Percentiles rank a stretch among this genome's conserved stretches.
Conservation (phyloP, 2,113 vertebrate genomes). For the Siniperca knerii region DNA sequence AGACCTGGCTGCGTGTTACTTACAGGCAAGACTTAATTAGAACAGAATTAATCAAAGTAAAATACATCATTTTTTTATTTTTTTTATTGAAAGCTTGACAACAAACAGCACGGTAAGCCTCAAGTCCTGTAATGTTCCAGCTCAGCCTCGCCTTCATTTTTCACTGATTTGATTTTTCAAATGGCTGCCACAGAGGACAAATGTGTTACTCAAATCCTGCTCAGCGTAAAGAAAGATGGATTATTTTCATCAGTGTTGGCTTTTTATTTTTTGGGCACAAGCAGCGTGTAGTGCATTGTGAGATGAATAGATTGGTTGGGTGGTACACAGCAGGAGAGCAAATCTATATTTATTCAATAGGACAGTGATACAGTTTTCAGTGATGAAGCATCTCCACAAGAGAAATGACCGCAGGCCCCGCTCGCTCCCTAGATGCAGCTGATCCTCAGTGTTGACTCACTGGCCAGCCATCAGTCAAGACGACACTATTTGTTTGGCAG, state of each 20-base stretch:
- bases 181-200: constrained; percentile 3
- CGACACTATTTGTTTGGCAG: background rate
- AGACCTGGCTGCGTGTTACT: background rate
- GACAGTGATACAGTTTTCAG: constrained; percentile 11
- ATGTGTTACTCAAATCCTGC: constrained; percentile 18
- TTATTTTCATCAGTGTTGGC: constrained; percentile 43
- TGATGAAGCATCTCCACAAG: background rate
- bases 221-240: constrained; percentile 31
- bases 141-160: constrained; percentile 7
- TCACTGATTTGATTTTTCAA: constrained; percentile 18
- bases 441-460: background rate
- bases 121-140: background rate
- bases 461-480: constrained; percentile 7
- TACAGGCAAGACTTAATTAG: background rate
- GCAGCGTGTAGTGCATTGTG: background rate
- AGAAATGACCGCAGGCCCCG: constrained; percentile 3
- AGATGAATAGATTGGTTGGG: constrained; percentile 19
- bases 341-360: constrained; percentile 25
- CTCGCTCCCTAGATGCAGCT: background rate
- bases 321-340: background rate
- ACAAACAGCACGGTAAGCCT: background rate
- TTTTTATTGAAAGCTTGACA: constrained; percentile 8
- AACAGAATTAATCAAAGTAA: constrained; percentile 23
- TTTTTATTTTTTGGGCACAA: constrained; percentile 21
- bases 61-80: constrained; percentile 5